Base-by-base conservation (phyloP, 2,888 invertebrate genomes). In the Rugalucina vietnamica region DNA sequence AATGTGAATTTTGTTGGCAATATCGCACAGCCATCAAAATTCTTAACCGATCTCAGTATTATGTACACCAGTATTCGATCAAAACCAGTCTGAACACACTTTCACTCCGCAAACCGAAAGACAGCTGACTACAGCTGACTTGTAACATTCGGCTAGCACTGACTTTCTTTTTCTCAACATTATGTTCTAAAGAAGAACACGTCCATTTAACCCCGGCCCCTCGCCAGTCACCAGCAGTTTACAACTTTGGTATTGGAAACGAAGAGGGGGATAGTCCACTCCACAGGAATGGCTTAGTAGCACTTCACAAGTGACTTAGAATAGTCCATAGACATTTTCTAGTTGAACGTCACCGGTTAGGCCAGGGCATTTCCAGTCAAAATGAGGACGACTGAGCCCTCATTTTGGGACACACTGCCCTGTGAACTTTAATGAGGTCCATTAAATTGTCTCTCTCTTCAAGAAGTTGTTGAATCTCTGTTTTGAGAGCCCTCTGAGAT, bases 381-480 rank as follows among this genome's bases (percentile, higher is more conserved):
- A 57, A 72, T 29, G 79, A 70, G 76, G 76, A 43, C 43, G 37
- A 37, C 43, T 37, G 54, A 34, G 82, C 82, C 34, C 84, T 77
- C 70, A 91, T 80, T 79, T 86, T 88, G n/a, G 91, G 91, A 75
- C 92, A 92, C 21, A 91, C 88, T 29, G 86, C 70, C 8, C 86
- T 81, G 69, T 92, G 92, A 8, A 92, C 80, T 39, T 88, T 87
- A 27, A 92, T 80, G 29, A 90, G 76, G 49, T 92, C 92, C 82
- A 87, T 81, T 37, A 93, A 88, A 1, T 89, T 85, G 36, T 92
- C 91, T 24, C 89, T 81, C 75, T 93, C 93, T 29, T 90, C 86
- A 8, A 86, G 54, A 32, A 93, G 87, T 29, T 86, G 84, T 54
- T 89, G 83, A 10, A 92, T 88, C 69, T 92, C 91, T 4, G 79